Conservation (phyloP, 2,888 invertebrate species). For the Thereva unica region DNA sequence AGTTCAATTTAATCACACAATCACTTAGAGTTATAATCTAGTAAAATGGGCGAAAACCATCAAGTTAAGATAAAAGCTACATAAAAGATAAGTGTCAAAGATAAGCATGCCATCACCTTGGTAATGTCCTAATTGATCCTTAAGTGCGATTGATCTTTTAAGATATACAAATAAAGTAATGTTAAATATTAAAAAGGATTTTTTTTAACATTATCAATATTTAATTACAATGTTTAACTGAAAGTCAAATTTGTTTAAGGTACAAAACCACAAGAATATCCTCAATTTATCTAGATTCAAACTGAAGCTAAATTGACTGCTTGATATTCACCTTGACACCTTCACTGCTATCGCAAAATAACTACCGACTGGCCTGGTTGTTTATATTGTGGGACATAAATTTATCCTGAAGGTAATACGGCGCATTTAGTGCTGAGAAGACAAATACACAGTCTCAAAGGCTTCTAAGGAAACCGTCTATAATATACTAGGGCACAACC, state of each 20-base stretch:
- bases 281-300: slow-evolving; percentile 27
- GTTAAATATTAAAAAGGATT: too few relatives aligned
- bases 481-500: slow-evolving; percentile 12
- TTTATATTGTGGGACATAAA: slow-evolving; percentile 33
- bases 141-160: too few relatives aligned
- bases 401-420: slow-evolving; percentile 30
- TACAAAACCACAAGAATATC: not conserved
- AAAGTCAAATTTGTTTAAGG: slow-evolving; percentile 22
- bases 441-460: slow-evolving; percentile 31
- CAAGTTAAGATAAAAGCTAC: too few relatives aligned
- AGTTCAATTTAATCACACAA: too few relatives aligned
- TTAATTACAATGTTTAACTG: too few relatives aligned
- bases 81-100: too few relatives aligned
- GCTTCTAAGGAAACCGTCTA: slow-evolving; percentile 14
- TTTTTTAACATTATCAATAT: too few relatives aligned
- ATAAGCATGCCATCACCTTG: too few relatives aligned
- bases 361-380: slow-evolving; percentile 24
- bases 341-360: slow-evolving; percentile 26
- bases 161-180: too few relatives aligned
- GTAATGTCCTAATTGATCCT: too few relatives aligned
- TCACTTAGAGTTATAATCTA: too few relatives aligned
- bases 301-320: slow-evolving; percentile 5
- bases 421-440: slow-evolving; percentile 24
- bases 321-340: slow-evolving; percentile 23
- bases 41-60: too few relatives aligned